These are phyloP conservation scores for Perithous albicinctus DNA, from an alignment of 2,888 invertebrate species.

Conservation along the genomic window DNA sequence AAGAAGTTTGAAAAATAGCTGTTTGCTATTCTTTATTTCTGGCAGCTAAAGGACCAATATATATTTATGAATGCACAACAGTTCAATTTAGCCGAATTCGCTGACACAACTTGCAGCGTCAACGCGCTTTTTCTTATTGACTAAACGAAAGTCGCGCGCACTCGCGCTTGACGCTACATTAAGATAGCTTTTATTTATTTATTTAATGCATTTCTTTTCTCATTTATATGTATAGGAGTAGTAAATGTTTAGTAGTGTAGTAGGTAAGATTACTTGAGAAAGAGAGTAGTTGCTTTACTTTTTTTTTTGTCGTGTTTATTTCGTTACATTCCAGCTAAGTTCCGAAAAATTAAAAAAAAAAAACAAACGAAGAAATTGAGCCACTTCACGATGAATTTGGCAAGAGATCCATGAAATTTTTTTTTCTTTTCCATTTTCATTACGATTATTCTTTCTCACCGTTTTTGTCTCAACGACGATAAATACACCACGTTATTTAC, in stretches of 20 bases:
- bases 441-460: slow-evolving; percentile 57
- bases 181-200: slow-evolving; percentile 51
- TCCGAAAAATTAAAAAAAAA: slow-evolving; percentile 43
- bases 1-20: too few species aligned
- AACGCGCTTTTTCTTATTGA: slow-evolving; percentile 51
- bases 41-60: too few species aligned
- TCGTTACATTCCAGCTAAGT: slow-evolving; percentile 49
- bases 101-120: slow-evolving; percentile 24
- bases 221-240: slow-evolving; percentile 68
- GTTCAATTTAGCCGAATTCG: slow-evolving; percentile 17
- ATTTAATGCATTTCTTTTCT: slow-evolving; percentile 49
- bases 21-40: too few species aligned
- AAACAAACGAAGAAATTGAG: slow-evolving; percentile 70
- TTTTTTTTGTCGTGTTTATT: slow-evolving; percentile 49
- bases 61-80: too few species aligned
- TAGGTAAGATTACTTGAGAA: slow-evolving; percentile 77
- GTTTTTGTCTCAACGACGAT: slow-evolving; percentile 65
- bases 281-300: slow-evolving; percentile 72
- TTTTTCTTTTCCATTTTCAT: slow-evolving; percentile 14
- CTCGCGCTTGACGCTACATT: slow-evolving; percentile 61
- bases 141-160: slow-evolving; percentile 62
- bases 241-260: slow-evolving; percentile 70
- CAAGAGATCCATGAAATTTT: slow-evolving; percentile 76
- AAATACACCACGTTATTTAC: slow-evolving; percentile 74
- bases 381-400: slow-evolving; percentile 78